A percentile compares a stretch with the other conserved stretches of the same genome.
Conservation (phyloP, 2,888 invertebrate genomes). For the Hylaea fasciaria region DNA sequence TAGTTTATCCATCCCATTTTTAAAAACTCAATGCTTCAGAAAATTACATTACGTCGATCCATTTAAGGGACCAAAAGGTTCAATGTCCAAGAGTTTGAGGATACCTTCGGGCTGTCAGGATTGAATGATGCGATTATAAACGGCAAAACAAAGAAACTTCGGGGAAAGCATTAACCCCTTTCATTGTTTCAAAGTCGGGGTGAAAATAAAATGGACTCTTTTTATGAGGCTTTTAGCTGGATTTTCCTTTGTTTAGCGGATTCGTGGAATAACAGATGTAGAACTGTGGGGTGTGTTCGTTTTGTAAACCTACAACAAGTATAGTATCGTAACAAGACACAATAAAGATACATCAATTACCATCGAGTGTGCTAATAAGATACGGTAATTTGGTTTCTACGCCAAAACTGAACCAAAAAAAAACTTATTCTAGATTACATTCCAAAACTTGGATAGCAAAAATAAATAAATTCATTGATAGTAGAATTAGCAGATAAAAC, state of each 20-base stretch:
- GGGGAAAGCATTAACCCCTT: slow-evolving; percentile 29
- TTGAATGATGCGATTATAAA: slow-evolving; percentile 36
- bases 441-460: slow-evolving; percentile 6
- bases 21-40: slow-evolving; percentile 27
- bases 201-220: background rate
- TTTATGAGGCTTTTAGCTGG: slow-evolving; percentile 3
- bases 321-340: no score
- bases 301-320: no score
- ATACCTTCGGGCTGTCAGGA: slow-evolving; percentile 28
- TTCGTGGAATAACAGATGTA: slow-evolving; percentile 1
- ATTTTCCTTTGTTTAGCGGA: slow-evolving; percentile 11
- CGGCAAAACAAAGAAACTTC: slow-evolving; percentile 37
- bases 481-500: slow-evolving; percentile 18
- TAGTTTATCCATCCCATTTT: slow-evolving; percentile 11
- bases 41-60: slow-evolving; percentile 30
- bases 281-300: no score
- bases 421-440: background rate
- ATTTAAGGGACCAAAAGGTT: slow-evolving; percentile 24
- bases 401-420: background rate
- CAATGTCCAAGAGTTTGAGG: slow-evolving; percentile 23
- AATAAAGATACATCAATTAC: no score
- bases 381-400: no score
- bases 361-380: no score
- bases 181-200: slow-evolving; percentile 16
- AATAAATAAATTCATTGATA: slow-evolving; percentile 12